Base-by-base conservation (phyloP, 92 coral and sea anemone species). In the Diadumene lineata region DNA sequence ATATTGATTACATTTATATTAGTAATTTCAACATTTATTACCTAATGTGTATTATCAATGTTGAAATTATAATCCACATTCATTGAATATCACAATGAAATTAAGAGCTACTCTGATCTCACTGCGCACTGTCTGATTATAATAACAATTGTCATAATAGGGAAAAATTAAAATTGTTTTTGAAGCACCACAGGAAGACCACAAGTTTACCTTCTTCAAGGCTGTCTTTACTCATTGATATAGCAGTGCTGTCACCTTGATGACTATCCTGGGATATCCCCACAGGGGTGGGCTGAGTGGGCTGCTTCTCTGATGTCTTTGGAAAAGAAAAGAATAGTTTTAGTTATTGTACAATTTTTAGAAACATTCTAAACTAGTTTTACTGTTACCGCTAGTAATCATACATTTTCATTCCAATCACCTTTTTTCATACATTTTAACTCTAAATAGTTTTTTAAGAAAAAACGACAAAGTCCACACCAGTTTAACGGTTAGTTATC, bases 151-250 rank as follows among this genome's bases (percentile, higher is more conserved):
- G n/a, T n/a, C 51, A 9, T 17, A 44, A 44, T 8, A 44, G 51
- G 51, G 51, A 9, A 44, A 44, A 17, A 17, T 9, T 44, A 44
- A 44, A 44, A 44, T 44, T 8, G 51, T 8, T 44, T 9, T 8
- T 8, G 51, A 8, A 44, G 51, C 9, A 44, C 62, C 65, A 60
- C 32, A 60, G 65, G 65, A 10, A 60, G 32, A 30, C 65, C 65
- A 60, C n/a, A n/a, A n/a, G n/a, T n/a, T 61, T 31, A 91, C 98
- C 89, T 72, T 94, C 98, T 48, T 94, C 97, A 46, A 92, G 89
- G 57, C 98, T 94, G 81, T 92, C 98, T 63, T 89, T 94, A 73
- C 98, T 94, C 82, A 94, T 94, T 19, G 97, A 89, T 44, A 94
- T 60, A 34, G 92, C 92, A 56, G 97, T 75, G 32, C 81, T 84